Conservation (phyloP, 2,888 invertebrate species). For the Cactoblastis cactorum region DNA sequence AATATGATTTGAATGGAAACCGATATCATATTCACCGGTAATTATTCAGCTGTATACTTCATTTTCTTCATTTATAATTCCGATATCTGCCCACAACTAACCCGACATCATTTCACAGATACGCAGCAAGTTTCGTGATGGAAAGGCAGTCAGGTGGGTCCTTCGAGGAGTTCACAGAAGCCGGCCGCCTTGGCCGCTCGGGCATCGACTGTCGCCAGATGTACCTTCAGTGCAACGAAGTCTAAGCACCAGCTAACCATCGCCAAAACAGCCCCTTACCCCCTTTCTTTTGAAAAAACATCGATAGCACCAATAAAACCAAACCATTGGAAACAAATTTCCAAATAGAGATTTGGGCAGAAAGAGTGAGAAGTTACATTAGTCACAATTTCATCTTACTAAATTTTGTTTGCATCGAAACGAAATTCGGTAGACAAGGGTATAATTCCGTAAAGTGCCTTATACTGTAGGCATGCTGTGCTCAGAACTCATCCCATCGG, state of each 20-base stretch:
- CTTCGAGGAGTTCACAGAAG: constrained; percentile 90
- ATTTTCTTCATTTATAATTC: too few relatives aligned
- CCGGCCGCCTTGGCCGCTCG: constrained; percentile 90
- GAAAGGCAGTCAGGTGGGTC: constrained; percentile 86
- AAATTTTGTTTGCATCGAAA: constrained; percentile 25
- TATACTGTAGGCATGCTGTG: constrained; percentile 30
- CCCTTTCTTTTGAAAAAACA: constrained; percentile 32
- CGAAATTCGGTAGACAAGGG: constrained; percentile 30
- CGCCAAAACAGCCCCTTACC: constrained; percentile 31
- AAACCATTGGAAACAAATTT: constrained; percentile 17
- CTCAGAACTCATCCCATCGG: constrained; percentile 48
- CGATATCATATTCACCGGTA: too few relatives aligned
- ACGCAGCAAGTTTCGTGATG: constrained; percentile 91
- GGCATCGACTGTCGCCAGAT: constrained; percentile 92
- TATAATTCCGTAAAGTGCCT: constrained; percentile 29
- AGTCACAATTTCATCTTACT: constrained; percentile 26
- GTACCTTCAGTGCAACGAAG: constrained; percentile 93
- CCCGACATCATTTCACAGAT: constrained; percentile 71
- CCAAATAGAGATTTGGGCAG: constrained; percentile 26
- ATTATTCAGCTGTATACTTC: too few relatives aligned
- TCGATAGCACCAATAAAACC: constrained; percentile 25
- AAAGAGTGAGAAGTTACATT: constrained; percentile 25
- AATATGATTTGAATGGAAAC: too few relatives aligned
- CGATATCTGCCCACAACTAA: too few relatives aligned
- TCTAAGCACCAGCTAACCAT: constrained; percentile 70